Conservation (phyloP, 2,797 vertebrate genomes). For the Nannoperca obscura region DNA sequence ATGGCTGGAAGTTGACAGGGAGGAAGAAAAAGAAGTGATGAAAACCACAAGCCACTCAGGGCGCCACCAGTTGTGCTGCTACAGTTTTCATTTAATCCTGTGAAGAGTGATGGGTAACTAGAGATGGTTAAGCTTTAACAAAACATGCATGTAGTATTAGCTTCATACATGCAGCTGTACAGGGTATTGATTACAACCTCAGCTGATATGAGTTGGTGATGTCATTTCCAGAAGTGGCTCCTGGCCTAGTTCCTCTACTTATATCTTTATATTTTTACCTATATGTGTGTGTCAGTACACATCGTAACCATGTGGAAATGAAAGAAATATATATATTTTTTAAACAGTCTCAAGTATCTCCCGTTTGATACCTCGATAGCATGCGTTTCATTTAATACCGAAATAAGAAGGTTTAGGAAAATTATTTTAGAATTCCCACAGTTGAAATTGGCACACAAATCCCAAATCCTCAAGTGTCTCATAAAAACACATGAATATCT, state of each 20-base stretch:
- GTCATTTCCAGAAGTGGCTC: conserved; percentile 3
- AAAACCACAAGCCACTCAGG: conserved; percentile 25
- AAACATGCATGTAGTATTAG: background rate
- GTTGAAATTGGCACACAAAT: background rate
- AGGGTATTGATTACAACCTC: conserved; percentile 22
- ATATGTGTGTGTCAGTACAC: background rate
- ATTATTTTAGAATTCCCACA: background rate
- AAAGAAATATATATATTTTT: no score
- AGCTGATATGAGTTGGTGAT: conserved; percentile 8
- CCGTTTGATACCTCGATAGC: background rate
- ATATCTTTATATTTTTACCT: background rate
- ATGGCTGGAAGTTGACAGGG: conserved; percentile 63
- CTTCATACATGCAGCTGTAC: conserved; percentile 15
- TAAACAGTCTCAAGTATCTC: background rate
- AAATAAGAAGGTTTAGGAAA: background rate
- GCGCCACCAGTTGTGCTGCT: conserved; percentile 13
- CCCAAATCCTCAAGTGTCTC: background rate
- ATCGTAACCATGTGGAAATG: background rate
- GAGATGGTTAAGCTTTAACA: background rate
- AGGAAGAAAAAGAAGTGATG: conserved; percentile 55
- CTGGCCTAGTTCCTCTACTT: conserved; percentile 1
- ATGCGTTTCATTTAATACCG: background rate
- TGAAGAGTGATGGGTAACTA: conserved; percentile 8
- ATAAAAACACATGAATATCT: conserved; percentile 1
- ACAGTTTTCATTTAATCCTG: conserved; percentile 22